These are phyloP conservation scores for Trialeurodes vaporariorum DNA, from an alignment of 1,140 invertebrate genomes.

Conservation along the genomic window DNA sequence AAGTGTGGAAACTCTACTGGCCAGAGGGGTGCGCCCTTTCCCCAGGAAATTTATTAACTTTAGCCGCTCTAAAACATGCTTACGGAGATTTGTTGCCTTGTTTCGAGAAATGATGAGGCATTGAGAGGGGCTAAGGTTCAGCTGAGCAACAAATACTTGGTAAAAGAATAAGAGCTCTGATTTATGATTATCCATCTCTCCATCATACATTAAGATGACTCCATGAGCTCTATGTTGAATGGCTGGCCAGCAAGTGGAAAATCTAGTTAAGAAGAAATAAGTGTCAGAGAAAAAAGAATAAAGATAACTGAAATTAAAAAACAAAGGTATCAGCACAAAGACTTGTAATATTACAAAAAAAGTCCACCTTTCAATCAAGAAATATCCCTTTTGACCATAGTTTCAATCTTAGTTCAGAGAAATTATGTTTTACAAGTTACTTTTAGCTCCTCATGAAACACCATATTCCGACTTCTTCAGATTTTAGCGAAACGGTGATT, in stretches of 20 bases:
- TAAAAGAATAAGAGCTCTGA: conserved; percentile 57
- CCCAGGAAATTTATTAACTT: background rate
- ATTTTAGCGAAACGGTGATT: too few species aligned
- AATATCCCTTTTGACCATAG: too few species aligned
- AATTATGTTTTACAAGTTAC: too few species aligned
- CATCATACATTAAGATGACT: conserved; percentile 59
- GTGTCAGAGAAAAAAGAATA: too few species aligned
- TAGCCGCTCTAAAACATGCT: background rate
- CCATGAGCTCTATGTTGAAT: conserved; percentile 54
- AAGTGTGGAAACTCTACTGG: background rate
- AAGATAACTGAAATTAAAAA: too few species aligned
- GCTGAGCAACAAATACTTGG: conserved; percentile 53
- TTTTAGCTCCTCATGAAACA: too few species aligned
- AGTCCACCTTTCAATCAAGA: too few species aligned
- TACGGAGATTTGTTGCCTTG: background rate
- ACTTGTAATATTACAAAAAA: too few species aligned
- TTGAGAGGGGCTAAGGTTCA: conserved; percentile 10
- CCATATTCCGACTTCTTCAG: too few species aligned
- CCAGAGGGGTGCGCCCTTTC: background rate
- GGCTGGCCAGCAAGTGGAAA: conserved; percentile 64
- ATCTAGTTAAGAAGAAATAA: conserved; percentile 41
- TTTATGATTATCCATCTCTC: conserved; percentile 41
- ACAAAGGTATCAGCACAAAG: too few species aligned
- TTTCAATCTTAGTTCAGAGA: too few species aligned
- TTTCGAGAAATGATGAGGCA: conserved; percentile 12